phyloP scores from a whole-genome alignment of 2,797 vertebrate species.

The Spinibarbus caldwelli region DNA sequence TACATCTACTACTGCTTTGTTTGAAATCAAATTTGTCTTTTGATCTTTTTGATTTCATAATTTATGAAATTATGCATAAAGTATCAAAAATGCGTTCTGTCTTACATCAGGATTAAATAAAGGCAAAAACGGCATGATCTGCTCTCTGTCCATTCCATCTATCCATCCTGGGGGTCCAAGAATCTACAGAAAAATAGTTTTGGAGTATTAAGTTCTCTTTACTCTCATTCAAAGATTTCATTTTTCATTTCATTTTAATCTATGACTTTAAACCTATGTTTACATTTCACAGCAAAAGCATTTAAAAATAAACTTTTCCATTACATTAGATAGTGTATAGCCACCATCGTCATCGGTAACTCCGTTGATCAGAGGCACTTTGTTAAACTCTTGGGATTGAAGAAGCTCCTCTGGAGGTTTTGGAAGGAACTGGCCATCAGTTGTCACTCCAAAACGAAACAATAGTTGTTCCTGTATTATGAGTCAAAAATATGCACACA shows the following conservation, averaged over 20 bases:
- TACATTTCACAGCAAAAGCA: neutral
- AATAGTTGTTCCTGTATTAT: conserved; percentile 49
- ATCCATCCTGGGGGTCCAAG: too few species aligned
- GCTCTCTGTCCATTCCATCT: conserved; percentile 73
- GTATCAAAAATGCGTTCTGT: neutral
- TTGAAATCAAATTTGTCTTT: too few species aligned
- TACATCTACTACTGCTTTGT: neutral
- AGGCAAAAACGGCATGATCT: neutral
- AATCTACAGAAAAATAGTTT: too few species aligned
- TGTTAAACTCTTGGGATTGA: conserved; percentile 65
- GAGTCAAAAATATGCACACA: too few species aligned
- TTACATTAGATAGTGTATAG: conserved; percentile 66
- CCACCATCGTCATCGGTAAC: conserved; percentile 74
- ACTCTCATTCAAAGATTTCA: too few species aligned
- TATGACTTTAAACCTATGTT: too few species aligned
- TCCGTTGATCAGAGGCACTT: conserved; percentile 76
- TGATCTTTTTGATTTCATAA: too few species aligned
- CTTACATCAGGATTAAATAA: conserved; percentile 67
- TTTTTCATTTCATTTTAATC: too few species aligned
- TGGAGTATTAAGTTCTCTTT: too few species aligned
- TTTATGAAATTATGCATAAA: neutral
- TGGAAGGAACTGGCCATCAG: conserved; percentile 72
- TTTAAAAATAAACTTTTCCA: conserved; percentile 26
- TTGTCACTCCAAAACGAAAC: conserved; percentile 6
- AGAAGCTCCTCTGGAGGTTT: conserved; percentile 66